Evolutionary conservation across 2,113 vertebrate species (phyloP), one percentile per base, ranked within the genome.

Genomic region (Crotophaga sulcirostris): DNA sequence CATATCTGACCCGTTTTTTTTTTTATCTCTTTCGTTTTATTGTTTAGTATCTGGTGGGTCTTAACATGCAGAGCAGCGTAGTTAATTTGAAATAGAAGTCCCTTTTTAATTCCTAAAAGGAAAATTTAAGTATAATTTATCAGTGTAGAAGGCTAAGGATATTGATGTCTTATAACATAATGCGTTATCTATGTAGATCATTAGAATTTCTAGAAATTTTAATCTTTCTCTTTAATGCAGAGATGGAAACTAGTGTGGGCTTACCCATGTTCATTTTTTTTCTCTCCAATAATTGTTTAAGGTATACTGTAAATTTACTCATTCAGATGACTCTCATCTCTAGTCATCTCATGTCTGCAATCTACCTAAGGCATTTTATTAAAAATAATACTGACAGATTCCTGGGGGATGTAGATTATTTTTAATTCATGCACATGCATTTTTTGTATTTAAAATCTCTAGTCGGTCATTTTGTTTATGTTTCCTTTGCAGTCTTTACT

Each of bases 401-500:
- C 21, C 18, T n/a, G 16, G 12, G 62, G 16, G 84, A 70, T 74
- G 25, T 15, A 36, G 55, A 13, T 16, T 36, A 28, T 8, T 54
- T 76, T 42, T 69, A 59, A 56, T 88, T 74, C 16, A 13, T 24
- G 66, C 25, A 54, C 4, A 6, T 84, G 13, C 6, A 44, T 90
- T 63, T 45, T 56, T 20, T 67, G 3, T 51, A 31, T 36, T 81
- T 69, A 60, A 16, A 68, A 75, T 90, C 21, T 84, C 85, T 29
- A 54, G 15, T 63, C 9, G 0, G 33, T 60, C 7, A 4, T 33
- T 80, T 82, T 75, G 19, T 95, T 90, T 96, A 20, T 94, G 36
- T 97, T 97, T 97, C 96, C 31, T 94, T 98, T 96, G 56, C 97
- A 99, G 99, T 99, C 99, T 54, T 98, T 99, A 89, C 98, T 99